These are phyloP conservation scores for Erebia ligea DNA, from an alignment of 2,888 invertebrate genomes.

Conservation along the genomic window DNA sequence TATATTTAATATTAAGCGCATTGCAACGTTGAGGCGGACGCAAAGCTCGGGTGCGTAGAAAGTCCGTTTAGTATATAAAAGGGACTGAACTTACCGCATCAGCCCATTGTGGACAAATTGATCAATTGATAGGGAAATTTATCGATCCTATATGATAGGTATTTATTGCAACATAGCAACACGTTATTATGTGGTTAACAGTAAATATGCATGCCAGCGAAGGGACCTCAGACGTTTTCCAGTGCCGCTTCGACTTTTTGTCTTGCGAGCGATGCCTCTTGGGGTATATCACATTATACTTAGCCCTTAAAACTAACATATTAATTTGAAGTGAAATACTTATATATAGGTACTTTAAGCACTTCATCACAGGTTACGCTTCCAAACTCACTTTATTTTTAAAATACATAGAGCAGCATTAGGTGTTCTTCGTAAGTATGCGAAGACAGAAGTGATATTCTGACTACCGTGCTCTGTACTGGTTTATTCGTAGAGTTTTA, in stretches of 20 bases:
- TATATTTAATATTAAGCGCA: not conserved
- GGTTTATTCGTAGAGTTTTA: not conserved
- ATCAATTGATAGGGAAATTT: no score
- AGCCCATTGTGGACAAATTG: no score
- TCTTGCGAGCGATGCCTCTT: not conserved
- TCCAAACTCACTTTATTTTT: not conserved
- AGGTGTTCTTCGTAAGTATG: not conserved
- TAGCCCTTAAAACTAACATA: not conserved
- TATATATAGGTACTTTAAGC: not conserved
- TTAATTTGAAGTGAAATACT: not conserved
- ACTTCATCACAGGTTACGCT: slow-evolving; percentile 5
- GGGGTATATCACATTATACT: not conserved
- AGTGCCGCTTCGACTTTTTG: not conserved
- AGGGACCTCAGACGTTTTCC: no score
- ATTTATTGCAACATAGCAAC: no score
- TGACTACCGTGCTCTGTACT: no score
- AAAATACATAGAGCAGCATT: not conserved
- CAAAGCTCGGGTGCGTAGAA: not conserved
- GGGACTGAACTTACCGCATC: no score
- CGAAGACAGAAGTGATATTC: not conserved
- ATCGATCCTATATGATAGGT: no score
- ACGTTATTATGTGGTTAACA: no score
- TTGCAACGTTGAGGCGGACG: not conserved
- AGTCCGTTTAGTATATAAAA: no score
- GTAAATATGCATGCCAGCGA: no score